Evolutionary conservation across 2,113 vertebrate genomes (phyloP), one percentile per base, ranked within the genome.

Genomic region (Uropsilus gracilis): DNA sequence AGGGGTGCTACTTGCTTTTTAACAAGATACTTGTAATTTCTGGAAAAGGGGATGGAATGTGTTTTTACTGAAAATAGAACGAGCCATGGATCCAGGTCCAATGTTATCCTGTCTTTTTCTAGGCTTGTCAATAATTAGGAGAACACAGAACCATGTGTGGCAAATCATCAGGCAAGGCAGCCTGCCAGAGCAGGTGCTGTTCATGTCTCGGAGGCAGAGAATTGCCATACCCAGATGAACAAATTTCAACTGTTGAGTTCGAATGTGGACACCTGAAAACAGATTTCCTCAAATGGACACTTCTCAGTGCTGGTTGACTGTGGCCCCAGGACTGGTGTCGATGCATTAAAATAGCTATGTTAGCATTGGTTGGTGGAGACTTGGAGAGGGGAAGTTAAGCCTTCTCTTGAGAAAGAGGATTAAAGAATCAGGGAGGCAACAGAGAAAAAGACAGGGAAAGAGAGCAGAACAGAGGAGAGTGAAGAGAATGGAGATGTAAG

Each of bases 251-350:
- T 68, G 53, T 46, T 78, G 93, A 64, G 72, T 86, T 80, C 22
- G 28, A 42, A 26, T 26, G 50, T 42, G n/a, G 32, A 72, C 73
- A 84, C 55, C 32, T 12, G 37, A 22, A 20, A 86, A 72, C 22
- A 92, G 46, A 6, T 34, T 92, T 84, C 75, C 59, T 64, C 66
- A 88, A 55, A 68, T 44, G 28, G 57, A 92, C 86, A 89, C 17
- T 59, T 72, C n/a, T n/a, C n/a, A n/a, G n/a, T n/a, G n/a, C n/a
- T n/a, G n/a, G n/a, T n/a, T n/a, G n/a, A n/a, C n/a, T n/a, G n/a
- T n/a, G n/a, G n/a, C n/a, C n/a, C n/a, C n/a, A n/a, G n/a, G n/a
- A n/a, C n/a, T n/a, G n/a, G n/a, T n/a, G n/a, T n/a, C n/a, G n/a
- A n/a, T n/a, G n/a, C n/a, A n/a, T n/a, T n/a, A n/a, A n/a, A n/a